These are phyloP conservation scores for Heteractis magnifica DNA, from an alignment of 92 coral and sea anemone genomes.

Conservation along the genomic window DNA sequence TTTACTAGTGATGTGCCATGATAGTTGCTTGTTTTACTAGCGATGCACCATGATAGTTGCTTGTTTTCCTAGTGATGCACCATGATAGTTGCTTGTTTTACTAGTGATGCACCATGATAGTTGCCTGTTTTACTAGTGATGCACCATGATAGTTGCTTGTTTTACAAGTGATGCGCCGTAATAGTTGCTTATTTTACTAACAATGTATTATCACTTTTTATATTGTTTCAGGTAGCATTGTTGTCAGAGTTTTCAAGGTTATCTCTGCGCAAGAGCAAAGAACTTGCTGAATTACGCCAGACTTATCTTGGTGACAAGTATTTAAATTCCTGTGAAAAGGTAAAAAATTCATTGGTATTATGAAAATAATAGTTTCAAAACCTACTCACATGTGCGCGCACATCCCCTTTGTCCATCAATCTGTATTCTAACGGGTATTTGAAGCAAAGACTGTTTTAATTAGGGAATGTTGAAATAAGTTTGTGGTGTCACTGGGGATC, in stretches of 20 bases:
- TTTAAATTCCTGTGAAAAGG: conserved; percentile 25
- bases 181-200: too few species aligned
- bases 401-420: not conserved
- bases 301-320: not conserved
- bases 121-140: not conserved
- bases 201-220: not conserved
- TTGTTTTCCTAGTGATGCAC: not conserved
- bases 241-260: conserved; percentile 6
- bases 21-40: not conserved
- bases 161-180: too few species aligned
- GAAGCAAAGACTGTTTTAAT: too few species aligned
- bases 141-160: not conserved
- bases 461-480: too few species aligned
- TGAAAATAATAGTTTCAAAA: not conserved
- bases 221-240: not conserved
- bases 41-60: not conserved
- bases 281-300: conserved; percentile 12
- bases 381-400: too few species aligned
- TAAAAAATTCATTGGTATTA: not conserved
- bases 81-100: not conserved
- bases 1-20: not conserved
- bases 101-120: not conserved
- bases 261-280: conserved; percentile 1
- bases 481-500: too few species aligned
- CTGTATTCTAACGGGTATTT: not conserved